phyloP scores from a whole-genome alignment of 2,113 vertebrate species.

The Antigone vipio region DNA sequence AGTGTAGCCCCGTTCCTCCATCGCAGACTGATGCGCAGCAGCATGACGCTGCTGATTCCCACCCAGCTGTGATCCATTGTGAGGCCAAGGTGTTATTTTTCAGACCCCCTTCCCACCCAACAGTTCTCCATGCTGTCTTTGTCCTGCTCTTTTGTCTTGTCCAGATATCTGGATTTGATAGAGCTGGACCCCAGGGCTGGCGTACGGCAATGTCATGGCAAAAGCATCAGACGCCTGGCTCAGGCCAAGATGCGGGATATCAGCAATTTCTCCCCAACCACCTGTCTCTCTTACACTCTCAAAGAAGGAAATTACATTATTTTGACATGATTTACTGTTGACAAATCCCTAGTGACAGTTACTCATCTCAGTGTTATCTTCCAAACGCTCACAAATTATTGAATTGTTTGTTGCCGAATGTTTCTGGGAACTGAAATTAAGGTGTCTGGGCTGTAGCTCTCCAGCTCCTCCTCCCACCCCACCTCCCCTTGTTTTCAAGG shows the following conservation, averaged over 20 bases:
- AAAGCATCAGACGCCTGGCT: neutral
- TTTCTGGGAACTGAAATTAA: neutral
- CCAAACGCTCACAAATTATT: neutral
- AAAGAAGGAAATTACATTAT: neutral
- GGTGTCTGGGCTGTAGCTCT: neutral
- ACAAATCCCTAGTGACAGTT: neutral
- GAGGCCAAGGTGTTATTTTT: neutral
- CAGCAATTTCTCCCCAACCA: neutral
- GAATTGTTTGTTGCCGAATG: neutral
- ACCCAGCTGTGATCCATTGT: accelerated
- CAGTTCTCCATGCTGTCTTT: neutral
- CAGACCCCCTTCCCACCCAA: neutral
- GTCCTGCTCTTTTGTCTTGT: neutral
- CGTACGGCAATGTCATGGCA: neutral
- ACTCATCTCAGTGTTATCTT: neutral
- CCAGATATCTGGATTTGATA: no score
- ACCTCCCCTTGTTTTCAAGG: neutral
- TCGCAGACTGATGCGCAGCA: neutral
- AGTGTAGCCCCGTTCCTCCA: neutral
- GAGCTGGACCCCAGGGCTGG: neutral
- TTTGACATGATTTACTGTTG: neutral
- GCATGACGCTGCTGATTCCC: neutral
- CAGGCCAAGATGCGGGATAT: neutral
- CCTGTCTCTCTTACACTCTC: neutral
- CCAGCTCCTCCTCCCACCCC: neutral